Conservation (phyloP, 2,797 vertebrate genomes). For the Gallinago stenura region DNA sequence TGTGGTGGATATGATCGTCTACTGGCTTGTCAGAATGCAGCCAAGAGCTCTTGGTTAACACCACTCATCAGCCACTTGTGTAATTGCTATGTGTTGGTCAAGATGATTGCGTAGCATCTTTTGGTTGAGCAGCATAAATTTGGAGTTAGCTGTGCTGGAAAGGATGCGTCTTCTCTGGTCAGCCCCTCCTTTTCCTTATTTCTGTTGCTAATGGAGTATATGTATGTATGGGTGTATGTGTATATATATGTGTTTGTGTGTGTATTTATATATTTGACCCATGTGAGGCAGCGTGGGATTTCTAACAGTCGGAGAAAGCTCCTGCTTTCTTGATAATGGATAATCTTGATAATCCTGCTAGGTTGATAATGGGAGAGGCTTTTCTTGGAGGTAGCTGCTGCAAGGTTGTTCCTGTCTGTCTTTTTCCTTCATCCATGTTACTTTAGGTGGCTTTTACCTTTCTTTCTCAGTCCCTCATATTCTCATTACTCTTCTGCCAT, state of each 20-base stretch:
- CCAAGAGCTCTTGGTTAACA: neutral
- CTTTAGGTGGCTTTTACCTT: neutral
- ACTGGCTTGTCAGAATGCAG: neutral
- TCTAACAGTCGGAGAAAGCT: neutral
- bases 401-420: neutral
- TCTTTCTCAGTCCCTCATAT: neutral
- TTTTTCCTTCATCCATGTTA: neutral
- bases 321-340: too few relatives aligned
- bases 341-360: too few relatives aligned
- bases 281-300: neutral
- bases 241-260: rapidly evolving
- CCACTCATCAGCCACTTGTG: neutral
- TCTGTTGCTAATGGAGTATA: neutral
- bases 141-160: neutral
- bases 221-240: rapidly evolving
- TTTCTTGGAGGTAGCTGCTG: neutral
- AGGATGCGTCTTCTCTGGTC: neutral
- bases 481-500: neutral
- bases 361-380: neutral
- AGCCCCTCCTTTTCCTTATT: neutral
- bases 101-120: neutral
- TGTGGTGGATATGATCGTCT: neutral
- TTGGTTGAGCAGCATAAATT: neutral
- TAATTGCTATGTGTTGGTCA: neutral
- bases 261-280: neutral